These are phyloP conservation scores for Zapornia atra DNA, from an alignment of 2,113 vertebrate species.

Conservation along the genomic window DNA sequence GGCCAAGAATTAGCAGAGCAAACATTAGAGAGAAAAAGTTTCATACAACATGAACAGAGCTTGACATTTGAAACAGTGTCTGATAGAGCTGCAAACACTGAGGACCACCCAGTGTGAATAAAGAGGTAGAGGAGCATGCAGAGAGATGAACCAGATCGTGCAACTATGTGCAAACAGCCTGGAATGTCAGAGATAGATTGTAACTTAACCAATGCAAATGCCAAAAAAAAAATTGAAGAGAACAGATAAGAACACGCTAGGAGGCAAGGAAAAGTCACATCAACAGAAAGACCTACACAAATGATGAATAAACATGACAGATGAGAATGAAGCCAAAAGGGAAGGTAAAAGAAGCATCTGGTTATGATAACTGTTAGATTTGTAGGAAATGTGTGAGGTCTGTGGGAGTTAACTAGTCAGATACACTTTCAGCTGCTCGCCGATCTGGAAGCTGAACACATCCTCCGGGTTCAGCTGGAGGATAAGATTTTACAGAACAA, in stretches of 20 bases:
- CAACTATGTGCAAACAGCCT: background rate
- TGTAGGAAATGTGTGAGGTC: conserved; percentile 7
- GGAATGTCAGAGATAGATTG: background rate
- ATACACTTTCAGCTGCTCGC: conserved; percentile 18
- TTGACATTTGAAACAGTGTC: background rate
- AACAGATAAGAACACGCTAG: background rate
- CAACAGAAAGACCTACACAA: background rate
- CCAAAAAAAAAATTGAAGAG: background rate
- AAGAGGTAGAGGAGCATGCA: background rate
- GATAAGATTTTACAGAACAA: background rate
- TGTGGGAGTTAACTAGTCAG: conserved; percentile 41
- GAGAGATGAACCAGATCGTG: conserved; percentile 18
- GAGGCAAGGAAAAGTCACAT: background rate
- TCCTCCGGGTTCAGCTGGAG: conserved; percentile 27
- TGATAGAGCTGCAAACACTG: background rate
- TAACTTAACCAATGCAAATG: conserved; percentile 1
- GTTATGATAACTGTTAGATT: background rate
- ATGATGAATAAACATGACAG: background rate
- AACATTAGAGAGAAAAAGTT: background rate
- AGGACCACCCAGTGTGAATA: conserved; percentile 53
- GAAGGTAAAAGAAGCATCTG: conserved; percentile 6
- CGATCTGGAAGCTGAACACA: conserved; percentile 21
- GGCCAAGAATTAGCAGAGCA: conserved; percentile 12
- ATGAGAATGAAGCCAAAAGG: conserved; percentile 4
- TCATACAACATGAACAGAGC: background rate